These are phyloP conservation scores for Zenarchopterus dispar DNA, from an alignment of 2,797 vertebrate genomes.

Conservation along the genomic window DNA sequence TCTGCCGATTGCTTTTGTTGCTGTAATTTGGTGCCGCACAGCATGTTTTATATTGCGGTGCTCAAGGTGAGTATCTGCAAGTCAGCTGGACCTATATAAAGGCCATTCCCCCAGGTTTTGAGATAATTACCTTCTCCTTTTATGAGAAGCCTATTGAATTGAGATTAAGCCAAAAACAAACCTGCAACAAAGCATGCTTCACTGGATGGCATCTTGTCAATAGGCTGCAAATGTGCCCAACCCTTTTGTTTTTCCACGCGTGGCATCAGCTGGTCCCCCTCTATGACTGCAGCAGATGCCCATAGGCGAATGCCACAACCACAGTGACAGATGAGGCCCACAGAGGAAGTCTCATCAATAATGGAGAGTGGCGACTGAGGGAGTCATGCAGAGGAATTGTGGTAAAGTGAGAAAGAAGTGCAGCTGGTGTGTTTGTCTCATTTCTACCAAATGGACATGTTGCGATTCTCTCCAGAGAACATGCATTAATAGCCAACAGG, in stretches of 20 bases:
- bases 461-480: conserved; percentile 49
- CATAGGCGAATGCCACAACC: conserved; percentile 42
- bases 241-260: conserved; percentile 46
- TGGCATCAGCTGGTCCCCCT: conserved; percentile 61
- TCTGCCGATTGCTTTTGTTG: conserved; percentile 15
- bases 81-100: conserved; percentile 53
- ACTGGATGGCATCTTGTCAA: conserved; percentile 56
- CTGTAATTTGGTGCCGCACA: conserved; percentile 32
- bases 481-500: conserved; percentile 57
- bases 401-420: conserved; percentile 58
- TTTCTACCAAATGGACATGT: conserved; percentile 66
- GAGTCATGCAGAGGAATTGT: conserved; percentile 58
- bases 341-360: conserved; percentile 75
- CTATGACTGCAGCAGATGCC: conserved; percentile 48
- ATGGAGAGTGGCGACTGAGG: conserved; percentile 63
- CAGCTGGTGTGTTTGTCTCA: conserved; percentile 71
- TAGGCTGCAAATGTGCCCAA: conserved; percentile 50
- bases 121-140: conserved; percentile 63
- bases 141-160: conserved; percentile 70
- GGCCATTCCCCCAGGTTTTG: conserved; percentile 50
- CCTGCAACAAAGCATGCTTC: conserved; percentile 35
- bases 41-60: conserved; percentile 30
- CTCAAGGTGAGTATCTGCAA: conserved; percentile 27
- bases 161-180: conserved; percentile 66
- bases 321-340: conserved; percentile 62